These are phyloP conservation scores for Brachypodius melanocephalos DNA, from an alignment of 2,113 vertebrate genomes.

Conservation along the genomic window DNA sequence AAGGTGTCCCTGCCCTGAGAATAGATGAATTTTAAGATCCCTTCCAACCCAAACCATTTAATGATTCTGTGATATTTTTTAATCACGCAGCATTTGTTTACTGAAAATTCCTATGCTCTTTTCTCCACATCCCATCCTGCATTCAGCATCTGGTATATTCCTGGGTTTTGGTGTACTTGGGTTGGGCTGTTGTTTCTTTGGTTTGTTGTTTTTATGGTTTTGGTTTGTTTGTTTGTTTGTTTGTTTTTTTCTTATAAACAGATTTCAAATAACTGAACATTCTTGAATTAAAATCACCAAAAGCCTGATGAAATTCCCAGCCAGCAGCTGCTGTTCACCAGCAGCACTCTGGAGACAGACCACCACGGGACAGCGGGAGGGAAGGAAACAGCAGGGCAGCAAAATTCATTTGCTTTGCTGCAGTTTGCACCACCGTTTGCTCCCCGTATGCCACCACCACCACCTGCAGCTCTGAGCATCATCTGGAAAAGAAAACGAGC, in stretches of 20 bases:
- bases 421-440: constrained; percentile 32
- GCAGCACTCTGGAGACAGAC: constrained; percentile 39
- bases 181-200: not conserved
- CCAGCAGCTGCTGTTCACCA: constrained; percentile 63
- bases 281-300: constrained; percentile 53
- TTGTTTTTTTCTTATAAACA: not conserved
- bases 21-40: not conserved
- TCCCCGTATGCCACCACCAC: not conserved
- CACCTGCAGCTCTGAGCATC: constrained; percentile 27
- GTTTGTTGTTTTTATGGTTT: not conserved
- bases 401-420: not conserved
- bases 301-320: constrained; percentile 61
- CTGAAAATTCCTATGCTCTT: not conserved
- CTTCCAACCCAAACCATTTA: not conserved
- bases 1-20: not conserved
- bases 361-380: not conserved
- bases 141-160: constrained; percentile 10
- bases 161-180: not conserved
- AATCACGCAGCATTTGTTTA: not conserved
- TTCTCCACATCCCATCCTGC: not conserved
- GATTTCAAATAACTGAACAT: constrained; percentile 35
- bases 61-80: not conserved
- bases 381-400: not conserved
- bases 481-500: not conserved
- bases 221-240: too few relatives aligned